phyloP scores from a whole-genome alignment of 2,113 vertebrate species.

The Dicentrarchus labrax region DNA sequence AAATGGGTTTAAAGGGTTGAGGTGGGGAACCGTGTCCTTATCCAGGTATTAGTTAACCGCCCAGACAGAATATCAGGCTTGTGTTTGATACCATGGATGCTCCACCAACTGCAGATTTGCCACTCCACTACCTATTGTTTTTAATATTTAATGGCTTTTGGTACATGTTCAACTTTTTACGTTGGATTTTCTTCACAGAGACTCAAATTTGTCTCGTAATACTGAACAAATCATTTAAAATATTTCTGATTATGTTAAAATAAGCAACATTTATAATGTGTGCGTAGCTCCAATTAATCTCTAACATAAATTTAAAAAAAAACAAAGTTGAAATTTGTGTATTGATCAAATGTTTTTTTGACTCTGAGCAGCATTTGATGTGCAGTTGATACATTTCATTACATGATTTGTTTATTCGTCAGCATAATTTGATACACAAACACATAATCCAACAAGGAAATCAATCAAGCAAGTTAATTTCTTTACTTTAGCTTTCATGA shows the following conservation, averaged over 20 bases:
- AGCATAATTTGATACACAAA: constrained; percentile 24
- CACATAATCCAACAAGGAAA: constrained; percentile 22
- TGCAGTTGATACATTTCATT: constrained; percentile 7
- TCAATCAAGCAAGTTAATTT: constrained; percentile 37
- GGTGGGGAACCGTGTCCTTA: constrained; percentile 28
- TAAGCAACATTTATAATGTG: background rate
- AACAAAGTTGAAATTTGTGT: background rate
- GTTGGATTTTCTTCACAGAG: background rate
- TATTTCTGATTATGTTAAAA: background rate
- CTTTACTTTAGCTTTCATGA: constrained; percentile 29
- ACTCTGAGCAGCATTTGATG: background rate
- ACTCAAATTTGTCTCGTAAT: background rate
- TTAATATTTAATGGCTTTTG: constrained; percentile 4
- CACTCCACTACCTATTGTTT: background rate
- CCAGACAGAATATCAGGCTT: constrained; percentile 12
- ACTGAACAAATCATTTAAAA: background rate
- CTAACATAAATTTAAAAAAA: background rate
- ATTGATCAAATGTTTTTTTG: background rate
- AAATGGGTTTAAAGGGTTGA: constrained; percentile 66
- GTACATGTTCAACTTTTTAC: background rate
- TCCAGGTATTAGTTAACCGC: constrained; percentile 48
- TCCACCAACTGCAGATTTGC: background rate
- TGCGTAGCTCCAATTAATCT: background rate
- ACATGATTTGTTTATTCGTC: constrained; percentile 36
- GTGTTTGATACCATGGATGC: background rate